Base-by-base conservation (phyloP, 2,888 invertebrate genomes). In the Nomada ruficornis region DNA sequence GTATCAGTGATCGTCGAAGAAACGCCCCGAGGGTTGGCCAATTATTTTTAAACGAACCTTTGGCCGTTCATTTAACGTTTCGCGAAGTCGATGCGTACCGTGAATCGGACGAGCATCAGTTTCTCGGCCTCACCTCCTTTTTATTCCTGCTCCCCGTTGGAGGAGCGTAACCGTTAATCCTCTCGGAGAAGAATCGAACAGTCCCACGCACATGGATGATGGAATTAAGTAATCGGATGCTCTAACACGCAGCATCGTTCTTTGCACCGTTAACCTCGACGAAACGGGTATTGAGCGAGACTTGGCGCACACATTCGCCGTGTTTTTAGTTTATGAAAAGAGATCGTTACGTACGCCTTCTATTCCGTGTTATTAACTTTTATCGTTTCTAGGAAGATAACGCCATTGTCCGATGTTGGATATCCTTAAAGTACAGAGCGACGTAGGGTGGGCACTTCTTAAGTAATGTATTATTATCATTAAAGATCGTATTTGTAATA, bases 181-280 rank as follows among this genome's bases (percentile, higher is more conserved):
- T 78, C 87, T 84, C 85, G 88, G 80, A 72, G 74, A 70, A 68
- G 74, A 76, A 63, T 60, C 74, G 79, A 86, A 36, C 36, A 36
- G 84, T 88, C 90, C 89, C 89, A 90, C 90, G 90, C 89, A 89
- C 88, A 88, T 84, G 88, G 87, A 82, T 77, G 82, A 83, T 68
- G 83, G 86, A 90, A 91, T 91, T 90, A 88, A 91, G 88, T 88
- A 89, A 91, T 91, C 89, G 84, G 81, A 81, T 75, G 84, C 69
- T 72, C 68, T 18, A 68, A 59, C 67, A 57, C 68, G 63, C 63
- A 59, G 62, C 77, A 63, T 74, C 78, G 79, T 77, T 82, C 83
- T 80, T 85, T 83, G 79, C 84, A 84, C 86, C 89, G 86, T 89
- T 89, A 88, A 89, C 85, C 78, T 81, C 82, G 76, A 76, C 63